These are phyloP conservation scores for Calameuta filiformis DNA, from an alignment of 2,888 invertebrate genomes.

Conservation along the genomic window DNA sequence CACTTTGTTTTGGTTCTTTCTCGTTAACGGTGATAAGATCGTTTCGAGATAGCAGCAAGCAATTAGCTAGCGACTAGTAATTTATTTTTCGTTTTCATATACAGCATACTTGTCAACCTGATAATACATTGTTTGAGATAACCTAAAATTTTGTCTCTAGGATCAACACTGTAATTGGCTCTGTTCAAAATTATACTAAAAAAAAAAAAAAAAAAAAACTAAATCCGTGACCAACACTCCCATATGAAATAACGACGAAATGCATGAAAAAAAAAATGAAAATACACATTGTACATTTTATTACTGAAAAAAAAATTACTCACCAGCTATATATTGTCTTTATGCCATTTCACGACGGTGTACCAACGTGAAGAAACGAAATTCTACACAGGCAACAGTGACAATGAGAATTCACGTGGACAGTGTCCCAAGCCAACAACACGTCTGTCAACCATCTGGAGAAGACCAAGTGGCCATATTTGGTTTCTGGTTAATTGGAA, in stretches of 20 bases:
- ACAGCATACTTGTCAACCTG: not conserved
- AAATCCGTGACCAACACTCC: too few species aligned
- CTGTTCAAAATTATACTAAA: not conserved
- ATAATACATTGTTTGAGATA: not conserved
- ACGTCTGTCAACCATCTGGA: constrained; percentile 20
- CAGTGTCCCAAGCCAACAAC: not conserved
- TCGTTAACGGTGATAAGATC: not conserved
- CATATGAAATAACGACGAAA: not conserved
- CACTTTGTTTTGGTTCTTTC: not conserved
- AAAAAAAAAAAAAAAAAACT: too few species aligned
- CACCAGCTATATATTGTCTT: not conserved
- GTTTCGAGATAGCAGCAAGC: not conserved
- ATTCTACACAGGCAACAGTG: not conserved
- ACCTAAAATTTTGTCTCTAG: not conserved
- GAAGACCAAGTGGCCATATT: not conserved
- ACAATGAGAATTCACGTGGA: not conserved
- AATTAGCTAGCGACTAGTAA: not conserved
- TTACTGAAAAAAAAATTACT: not conserved
- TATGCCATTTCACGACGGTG: not conserved
- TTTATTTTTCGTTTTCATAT: not conserved
- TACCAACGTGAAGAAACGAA: not conserved
- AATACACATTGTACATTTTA: not conserved
- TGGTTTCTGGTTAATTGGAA: constrained; percentile 44
- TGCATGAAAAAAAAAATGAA: not conserved
- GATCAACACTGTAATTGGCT: not conserved